Base-by-base conservation (phyloP, 2,797 vertebrate genomes). In the Philypnodon macrostomus region DNA sequence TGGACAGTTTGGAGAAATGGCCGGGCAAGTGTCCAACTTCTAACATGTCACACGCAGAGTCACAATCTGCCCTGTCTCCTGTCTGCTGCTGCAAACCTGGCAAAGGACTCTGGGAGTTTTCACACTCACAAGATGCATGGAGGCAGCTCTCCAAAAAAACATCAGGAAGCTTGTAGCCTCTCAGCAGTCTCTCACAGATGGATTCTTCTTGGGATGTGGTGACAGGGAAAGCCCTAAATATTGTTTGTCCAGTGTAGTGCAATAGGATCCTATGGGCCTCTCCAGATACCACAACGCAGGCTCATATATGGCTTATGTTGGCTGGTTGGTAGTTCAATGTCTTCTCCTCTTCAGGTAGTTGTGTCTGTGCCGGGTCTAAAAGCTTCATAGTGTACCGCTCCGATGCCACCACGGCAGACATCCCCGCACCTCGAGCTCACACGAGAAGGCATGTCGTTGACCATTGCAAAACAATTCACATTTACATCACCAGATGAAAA, bases 11-110 rank as follows among this genome's bases (percentile, higher is more conserved):
- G 27, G 41, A 44, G 57, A 65, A 60, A 75, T 54, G 70, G 56
- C 53, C 70, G 63, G 87, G 80, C 81, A 24, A 26, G 64, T 68
- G 70, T 85, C 81, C 86, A 86, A 80, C 75, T 63, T 80, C 67
- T 79, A 82, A 88, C 76, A 80, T 83, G 78, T 59, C 63, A 77
- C 83, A 83, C 67, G 64, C 79, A 68, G 85, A 81, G 81, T 60
- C 34, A 53, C 83, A 74, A 67, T 84, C 80, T 85, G 84, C 72
- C 80, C 72, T 4, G 69, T 67, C 77, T 76, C 78, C 73, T 47
- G 70, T 74, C 73, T 82, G 68, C 29, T 67, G 72, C 58, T 69
- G 73, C 77, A 63, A 79, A 75, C 63, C 76, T 85, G 83, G 69
- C 78, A 73, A 70, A 72, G 39, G 19, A 47, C 40, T 63, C 41